phyloP scores from a whole-genome alignment of 2,888 invertebrate genomes.

The Tetranychus truncatus region DNA sequence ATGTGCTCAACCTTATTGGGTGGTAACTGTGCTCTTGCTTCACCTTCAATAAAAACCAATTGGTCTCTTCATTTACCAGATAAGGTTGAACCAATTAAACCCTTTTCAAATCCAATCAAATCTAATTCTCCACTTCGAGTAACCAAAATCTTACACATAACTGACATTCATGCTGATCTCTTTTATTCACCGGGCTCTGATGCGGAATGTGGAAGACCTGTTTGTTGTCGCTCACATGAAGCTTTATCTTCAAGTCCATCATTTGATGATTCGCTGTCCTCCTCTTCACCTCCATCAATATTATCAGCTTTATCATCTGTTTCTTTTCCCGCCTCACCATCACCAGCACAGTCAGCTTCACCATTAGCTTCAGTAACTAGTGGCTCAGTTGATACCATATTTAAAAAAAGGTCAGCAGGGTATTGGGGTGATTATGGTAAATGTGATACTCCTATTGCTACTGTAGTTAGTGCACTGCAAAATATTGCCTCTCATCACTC shows the following conservation, averaged over 20 bases:
- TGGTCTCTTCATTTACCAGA: conserved; percentile 51
- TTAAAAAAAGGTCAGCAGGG: conserved; percentile 29
- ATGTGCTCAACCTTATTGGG: conserved; percentile 83
- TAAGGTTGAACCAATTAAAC: not conserved
- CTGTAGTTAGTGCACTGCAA: conserved; percentile 60
- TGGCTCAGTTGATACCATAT: not conserved
- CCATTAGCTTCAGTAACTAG: not conserved
- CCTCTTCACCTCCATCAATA: too few relatives aligned
- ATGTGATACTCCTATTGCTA: conserved; percentile 16
- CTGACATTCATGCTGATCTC: conserved; percentile 63
- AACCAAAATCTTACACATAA: conserved; percentile 27
- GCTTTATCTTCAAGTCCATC: not conserved
- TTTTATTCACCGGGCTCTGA: conserved; percentile 47
- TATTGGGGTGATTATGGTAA: conserved; percentile 16
- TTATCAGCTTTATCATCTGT: too few relatives aligned
- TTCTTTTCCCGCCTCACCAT: too few relatives aligned
- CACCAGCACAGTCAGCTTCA: not conserved
- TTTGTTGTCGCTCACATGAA: conserved; percentile 73
- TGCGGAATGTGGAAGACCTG: conserved; percentile 51
- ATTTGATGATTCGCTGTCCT: not conserved
- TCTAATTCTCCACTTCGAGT: not conserved
- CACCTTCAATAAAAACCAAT: conserved; percentile 71
- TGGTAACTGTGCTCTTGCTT: conserved; percentile 71
- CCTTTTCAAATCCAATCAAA: not conserved
- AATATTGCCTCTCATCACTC: conserved; percentile 69